These are phyloP conservation scores for Corythoichthys intestinalis DNA, from an alignment of 2,113 vertebrate genomes.

Conservation along the genomic window DNA sequence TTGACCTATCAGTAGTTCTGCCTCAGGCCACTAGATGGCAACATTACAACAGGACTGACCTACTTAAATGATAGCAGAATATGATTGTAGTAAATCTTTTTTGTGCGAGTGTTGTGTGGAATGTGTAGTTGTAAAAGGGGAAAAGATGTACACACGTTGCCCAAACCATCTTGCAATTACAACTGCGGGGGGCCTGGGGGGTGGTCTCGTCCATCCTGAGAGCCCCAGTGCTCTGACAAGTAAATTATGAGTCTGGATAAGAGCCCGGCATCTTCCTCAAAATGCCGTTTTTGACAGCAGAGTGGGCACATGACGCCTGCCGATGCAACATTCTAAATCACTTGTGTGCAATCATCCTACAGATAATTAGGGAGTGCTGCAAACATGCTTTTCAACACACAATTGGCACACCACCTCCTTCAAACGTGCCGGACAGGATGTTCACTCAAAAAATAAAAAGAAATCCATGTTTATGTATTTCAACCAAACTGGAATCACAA, in stretches of 20 bases:
- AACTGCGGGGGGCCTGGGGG: conserved; percentile 54
- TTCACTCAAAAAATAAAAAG: conserved; percentile 10
- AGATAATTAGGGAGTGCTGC: conserved; percentile 67
- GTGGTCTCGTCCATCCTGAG: conserved; percentile 55
- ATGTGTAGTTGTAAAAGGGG: conserved; percentile 52
- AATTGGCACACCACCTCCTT: conserved; percentile 48
- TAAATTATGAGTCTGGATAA: conserved; percentile 73
- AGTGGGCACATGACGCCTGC: conserved; percentile 22
- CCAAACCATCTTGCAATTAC: conserved; percentile 60
- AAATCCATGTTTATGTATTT: conserved; percentile 46
- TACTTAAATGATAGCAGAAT: not conserved
- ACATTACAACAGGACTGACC: not conserved
- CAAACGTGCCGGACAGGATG: conserved; percentile 33
- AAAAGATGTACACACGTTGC: conserved; percentile 50
- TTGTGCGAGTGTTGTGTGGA: conserved; percentile 25
- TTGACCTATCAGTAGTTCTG: not conserved
- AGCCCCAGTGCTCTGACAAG: conserved; percentile 68
- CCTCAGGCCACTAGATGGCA: conserved; percentile 48
- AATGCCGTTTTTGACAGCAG: conserved; percentile 64
- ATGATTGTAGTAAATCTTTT: not conserved
- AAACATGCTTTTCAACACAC: conserved; percentile 53
- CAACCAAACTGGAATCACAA: conserved; percentile 19
- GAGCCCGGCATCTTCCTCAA: conserved; percentile 55
- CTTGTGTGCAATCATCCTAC: conserved; percentile 63
- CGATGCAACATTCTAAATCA: conserved; percentile 63